Percentiles rank a stretch among this genome's conserved stretches.
Conservation (phyloP, 2,797 vertebrate genomes). For the Harpagifer antarcticus region DNA sequence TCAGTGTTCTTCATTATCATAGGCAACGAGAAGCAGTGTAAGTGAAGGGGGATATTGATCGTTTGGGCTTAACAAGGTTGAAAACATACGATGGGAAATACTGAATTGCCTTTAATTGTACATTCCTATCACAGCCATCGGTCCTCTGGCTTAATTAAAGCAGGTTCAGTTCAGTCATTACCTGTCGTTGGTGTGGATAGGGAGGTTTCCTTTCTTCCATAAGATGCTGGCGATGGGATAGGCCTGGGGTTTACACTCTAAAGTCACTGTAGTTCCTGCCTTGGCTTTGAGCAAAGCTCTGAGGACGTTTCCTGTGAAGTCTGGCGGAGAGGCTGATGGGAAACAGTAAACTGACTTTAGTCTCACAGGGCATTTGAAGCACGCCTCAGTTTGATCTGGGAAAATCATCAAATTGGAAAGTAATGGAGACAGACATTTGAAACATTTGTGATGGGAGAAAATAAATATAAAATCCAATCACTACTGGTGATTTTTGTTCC, state of each 20-base stretch:
- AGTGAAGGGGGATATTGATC: slow-evolving; percentile 22
- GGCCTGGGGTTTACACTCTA: slow-evolving; percentile 94
- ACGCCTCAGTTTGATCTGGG: slow-evolving; percentile 37
- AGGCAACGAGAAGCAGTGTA: background rate
- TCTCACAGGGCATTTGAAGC: slow-evolving; percentile 43
- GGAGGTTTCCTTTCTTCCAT: slow-evolving; percentile 94
- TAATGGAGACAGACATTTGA: slow-evolving; percentile 46
- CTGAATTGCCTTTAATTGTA: slow-evolving; percentile 1
- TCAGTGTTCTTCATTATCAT: slow-evolving; percentile 7
- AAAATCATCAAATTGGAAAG: slow-evolving; percentile 36
- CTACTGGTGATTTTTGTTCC: background rate
- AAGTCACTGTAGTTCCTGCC: slow-evolving; percentile 89
- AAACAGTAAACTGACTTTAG: slow-evolving; percentile 67
- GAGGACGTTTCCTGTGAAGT: slow-evolving; percentile 93
- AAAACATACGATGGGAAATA: slow-evolving; percentile 3
- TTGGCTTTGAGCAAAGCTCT: slow-evolving; percentile 92
- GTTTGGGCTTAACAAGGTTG: slow-evolving; percentile 9
- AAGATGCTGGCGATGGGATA: slow-evolving; percentile 90
- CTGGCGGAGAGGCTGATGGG: slow-evolving; percentile 91
- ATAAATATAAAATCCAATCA: slow-evolving; percentile 22
- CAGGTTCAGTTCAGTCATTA: slow-evolving; percentile 65
- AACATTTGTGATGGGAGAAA: slow-evolving; percentile 17
- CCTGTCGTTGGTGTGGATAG: slow-evolving; percentile 91
- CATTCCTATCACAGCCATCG: background rate
- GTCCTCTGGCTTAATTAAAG: background rate